Conservation (phyloP, 2,113 vertebrate species). For the Lophochroa leadbeateri region DNA sequence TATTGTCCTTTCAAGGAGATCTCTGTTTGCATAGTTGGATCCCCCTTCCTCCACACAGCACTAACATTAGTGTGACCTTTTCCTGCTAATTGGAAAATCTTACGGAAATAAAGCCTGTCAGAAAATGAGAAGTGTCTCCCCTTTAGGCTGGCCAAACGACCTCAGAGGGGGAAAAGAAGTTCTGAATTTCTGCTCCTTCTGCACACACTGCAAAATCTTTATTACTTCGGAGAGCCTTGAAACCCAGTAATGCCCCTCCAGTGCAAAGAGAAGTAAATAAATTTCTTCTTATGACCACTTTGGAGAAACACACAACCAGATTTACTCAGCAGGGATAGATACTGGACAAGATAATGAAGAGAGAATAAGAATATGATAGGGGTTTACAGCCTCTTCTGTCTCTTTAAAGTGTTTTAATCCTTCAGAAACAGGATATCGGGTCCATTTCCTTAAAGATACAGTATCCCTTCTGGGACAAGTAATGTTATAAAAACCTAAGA, state of each 20-base stretch:
- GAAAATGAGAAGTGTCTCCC: conserved; percentile 86
- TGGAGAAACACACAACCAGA: conserved; percentile 90
- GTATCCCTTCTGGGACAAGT: conserved; percentile 83
- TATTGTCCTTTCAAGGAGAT: conserved; percentile 79
- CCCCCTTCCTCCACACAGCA: conserved; percentile 72
- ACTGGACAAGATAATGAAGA: conserved; percentile 91
- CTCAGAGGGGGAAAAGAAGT: conserved; percentile 86
- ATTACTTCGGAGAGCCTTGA: conserved; percentile 86
- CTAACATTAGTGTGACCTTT: conserved; percentile 93
- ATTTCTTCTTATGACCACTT: conserved; percentile 91
- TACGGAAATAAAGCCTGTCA: conserved; percentile 95
- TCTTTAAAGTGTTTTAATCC: conserved; percentile 89
- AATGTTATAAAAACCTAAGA: conserved; percentile 83
- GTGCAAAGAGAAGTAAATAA: conserved; percentile 89
- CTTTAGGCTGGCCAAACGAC: conserved; percentile 86
- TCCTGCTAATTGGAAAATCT: conserved; percentile 98
- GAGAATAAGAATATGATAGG: conserved; percentile 86
- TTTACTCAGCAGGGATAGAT: conserved; percentile 88
- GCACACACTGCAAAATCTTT: conserved; percentile 91
- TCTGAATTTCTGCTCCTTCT: conserved; percentile 85
- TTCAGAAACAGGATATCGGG: conserved; percentile 84
- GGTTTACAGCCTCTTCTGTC: conserved; percentile 87
- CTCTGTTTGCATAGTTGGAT: conserved; percentile 81
- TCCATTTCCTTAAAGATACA: conserved; percentile 89
- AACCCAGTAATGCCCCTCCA: conserved; percentile 86